Evolutionary conservation across 2,113 vertebrate genomes (phyloP).

Genomic region (Recurvirostra avosetta): DNA sequence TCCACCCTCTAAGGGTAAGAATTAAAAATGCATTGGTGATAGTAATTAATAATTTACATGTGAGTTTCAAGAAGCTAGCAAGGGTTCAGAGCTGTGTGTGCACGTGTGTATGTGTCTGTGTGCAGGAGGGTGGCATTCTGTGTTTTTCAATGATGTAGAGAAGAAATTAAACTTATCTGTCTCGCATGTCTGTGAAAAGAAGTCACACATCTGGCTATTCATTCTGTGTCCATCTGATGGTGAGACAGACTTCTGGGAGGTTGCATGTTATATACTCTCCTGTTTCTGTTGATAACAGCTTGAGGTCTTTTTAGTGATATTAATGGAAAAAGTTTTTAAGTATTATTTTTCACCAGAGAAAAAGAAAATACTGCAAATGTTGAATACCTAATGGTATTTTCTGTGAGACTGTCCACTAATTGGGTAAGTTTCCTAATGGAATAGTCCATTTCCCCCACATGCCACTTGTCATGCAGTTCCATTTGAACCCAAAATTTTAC

Average conservation of each 20-base stretch:
- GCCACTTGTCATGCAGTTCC: background rate
- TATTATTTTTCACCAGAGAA: background rate
- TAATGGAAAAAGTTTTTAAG: background rate
- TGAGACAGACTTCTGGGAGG: background rate
- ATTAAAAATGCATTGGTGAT: background rate
- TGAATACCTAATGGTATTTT: background rate
- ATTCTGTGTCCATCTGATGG: background rate
- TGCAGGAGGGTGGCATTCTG: background rate
- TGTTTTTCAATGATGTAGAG: background rate
- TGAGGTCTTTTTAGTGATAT: background rate
- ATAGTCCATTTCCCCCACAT: background rate
- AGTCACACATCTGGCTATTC: background rate
- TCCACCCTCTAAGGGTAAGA: background rate
- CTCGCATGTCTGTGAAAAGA: background rate
- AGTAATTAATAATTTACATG: background rate
- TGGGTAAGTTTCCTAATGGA: background rate
- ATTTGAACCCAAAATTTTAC: background rate
- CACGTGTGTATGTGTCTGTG: accelerated
- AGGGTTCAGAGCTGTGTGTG: background rate
- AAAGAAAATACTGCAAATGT: background rate
- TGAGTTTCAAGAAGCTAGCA: background rate
- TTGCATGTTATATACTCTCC: background rate
- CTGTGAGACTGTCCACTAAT: background rate
- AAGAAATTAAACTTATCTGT: background rate
- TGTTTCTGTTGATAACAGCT: background rate